phyloP scores from a whole-genome alignment of 2,113 vertebrate genomes.

The Holacanthus passer region DNA sequence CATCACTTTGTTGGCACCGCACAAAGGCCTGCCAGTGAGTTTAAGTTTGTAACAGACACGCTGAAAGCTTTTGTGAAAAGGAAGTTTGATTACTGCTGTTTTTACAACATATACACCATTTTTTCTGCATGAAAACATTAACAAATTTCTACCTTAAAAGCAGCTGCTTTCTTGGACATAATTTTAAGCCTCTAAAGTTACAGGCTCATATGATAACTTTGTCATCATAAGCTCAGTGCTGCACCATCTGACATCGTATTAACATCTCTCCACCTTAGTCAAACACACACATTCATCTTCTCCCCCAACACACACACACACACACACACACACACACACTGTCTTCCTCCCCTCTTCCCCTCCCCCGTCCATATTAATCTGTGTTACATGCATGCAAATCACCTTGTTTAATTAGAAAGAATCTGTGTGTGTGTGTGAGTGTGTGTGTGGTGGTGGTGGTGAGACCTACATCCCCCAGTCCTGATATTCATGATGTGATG shows the following conservation, averaged over 20 bases:
- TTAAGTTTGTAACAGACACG: slow-evolving; percentile 12
- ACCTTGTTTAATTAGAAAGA: slow-evolving; percentile 85
- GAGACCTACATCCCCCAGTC: slow-evolving; percentile 27
- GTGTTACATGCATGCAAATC: slow-evolving; percentile 84
- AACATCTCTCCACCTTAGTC: slow-evolving; percentile 36
- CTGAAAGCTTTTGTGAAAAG: not conserved
- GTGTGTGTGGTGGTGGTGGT: slow-evolving; percentile 19
- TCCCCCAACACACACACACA: slow-evolving; percentile 2
- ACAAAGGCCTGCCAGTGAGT: not conserved
- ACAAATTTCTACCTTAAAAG: not conserved
- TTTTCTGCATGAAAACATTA: not conserved
- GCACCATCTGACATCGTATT: slow-evolving; percentile 11
- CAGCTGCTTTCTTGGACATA: not conserved
- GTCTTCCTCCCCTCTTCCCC: too few relatives aligned
- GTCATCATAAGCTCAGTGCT: not conserved
- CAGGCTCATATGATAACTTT: slow-evolving; percentile 6
- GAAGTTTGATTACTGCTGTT: not conserved
- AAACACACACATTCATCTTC: slow-evolving; percentile 31
- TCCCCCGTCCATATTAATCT: slow-evolving; percentile 68
- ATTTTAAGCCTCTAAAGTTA: not conserved
- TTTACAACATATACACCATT: not conserved
- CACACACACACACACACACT: slow-evolving; percentile 18
- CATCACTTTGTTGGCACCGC: not conserved
- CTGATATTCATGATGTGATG: slow-evolving; percentile 77
- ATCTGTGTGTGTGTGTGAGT: slow-evolving; percentile 33